Percentiles rank a stretch among this genome's conserved stretches.
Evolutionary conservation across 1,140 invertebrate genomes (phyloP).

Genomic region (Arctopsyche grandis): DNA sequence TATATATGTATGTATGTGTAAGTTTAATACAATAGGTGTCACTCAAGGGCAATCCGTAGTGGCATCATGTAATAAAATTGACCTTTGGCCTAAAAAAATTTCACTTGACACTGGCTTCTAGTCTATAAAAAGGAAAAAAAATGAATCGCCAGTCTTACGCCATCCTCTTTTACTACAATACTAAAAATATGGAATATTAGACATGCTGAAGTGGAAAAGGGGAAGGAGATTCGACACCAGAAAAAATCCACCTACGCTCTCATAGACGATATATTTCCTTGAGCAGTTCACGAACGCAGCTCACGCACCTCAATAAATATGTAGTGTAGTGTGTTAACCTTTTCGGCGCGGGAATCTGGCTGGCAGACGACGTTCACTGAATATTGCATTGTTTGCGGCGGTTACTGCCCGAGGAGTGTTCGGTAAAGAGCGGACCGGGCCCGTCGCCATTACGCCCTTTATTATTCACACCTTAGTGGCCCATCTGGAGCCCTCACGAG

Average conservation of each 20-base stretch:
- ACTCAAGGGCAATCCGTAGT: too few relatives aligned
- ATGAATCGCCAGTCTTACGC: too few relatives aligned
- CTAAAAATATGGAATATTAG: too few relatives aligned
- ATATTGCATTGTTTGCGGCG: conserved; percentile 6
- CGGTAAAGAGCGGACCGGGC: not conserved
- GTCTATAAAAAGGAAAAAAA: too few relatives aligned
- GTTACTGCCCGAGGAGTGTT: not conserved
- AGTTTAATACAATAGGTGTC: not conserved
- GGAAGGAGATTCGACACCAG: too few relatives aligned
- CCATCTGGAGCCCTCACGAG: conserved; percentile 15
- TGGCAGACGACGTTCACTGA: not conserved
- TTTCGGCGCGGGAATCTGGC: not conserved
- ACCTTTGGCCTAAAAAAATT: too few relatives aligned
- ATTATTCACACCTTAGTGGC: conserved; percentile 25
- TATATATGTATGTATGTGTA: not conserved
- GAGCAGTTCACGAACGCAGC: not conserved
- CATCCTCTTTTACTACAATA: too few relatives aligned
- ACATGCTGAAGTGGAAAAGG: too few relatives aligned
- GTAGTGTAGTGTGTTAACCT: not conserved
- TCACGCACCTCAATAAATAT: not conserved
- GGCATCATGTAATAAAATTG: too few relatives aligned
- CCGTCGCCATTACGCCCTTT: conserved; percentile 21
- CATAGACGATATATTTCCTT: too few relatives aligned
- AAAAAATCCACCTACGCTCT: too few relatives aligned
- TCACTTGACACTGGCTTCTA: too few relatives aligned